Evolutionary conservation across 2,888 invertebrate genomes (phyloP), one percentile per base, ranked within the genome.

Genomic region (Eupithecia subfuscata): DNA sequence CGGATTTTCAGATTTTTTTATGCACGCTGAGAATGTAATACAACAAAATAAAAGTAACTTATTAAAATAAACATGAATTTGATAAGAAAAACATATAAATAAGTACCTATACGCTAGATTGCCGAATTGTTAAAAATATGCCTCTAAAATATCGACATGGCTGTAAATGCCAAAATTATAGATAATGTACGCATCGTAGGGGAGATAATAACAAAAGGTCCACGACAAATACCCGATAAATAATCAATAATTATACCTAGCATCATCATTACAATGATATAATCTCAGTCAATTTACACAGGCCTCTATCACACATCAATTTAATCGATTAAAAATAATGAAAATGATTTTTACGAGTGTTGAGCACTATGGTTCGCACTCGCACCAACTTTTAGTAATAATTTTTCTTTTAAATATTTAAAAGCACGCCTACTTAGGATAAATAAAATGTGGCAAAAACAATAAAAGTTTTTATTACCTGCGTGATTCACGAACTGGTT

Each of bases 401-500:
- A 11, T 14, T 60, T 25, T 25, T 6, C 14, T 60, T 60, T 70
- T 63, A 70, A 67, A 48, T 69, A 52, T 48, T 52, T 69, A n/a
- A 52, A 69, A 69, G 48, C 34, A 30, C 22, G 69, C 45, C 45
- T 56, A 60, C 60, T 30, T n/a, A 25, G 18, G 52, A 69, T 45
- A 69, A 48, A 69, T 69, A 48, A 52, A 69, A 45, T 68, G 43
- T 22, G 68, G 14, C 8, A 65, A 73, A 73, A 69, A 45, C 60
- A 69, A 71, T 72, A 71, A 75, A 65, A 34, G n/a, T 68, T 74
- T 76, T 76, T 73, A 78, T 72, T 18, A 78, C 76, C 72, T 78
- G 71, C 78, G 78, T 78, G 78, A 70, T 73, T 73, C 76, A 78
- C 78, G 78, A 75, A 68, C 68, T 22, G 40, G 68, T 43, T 68